A percentile compares a stretch with the other conserved stretches of the same genome.
Conservation (phyloP, 1,140 invertebrate species). For the Brachionus koreanus region DNA sequence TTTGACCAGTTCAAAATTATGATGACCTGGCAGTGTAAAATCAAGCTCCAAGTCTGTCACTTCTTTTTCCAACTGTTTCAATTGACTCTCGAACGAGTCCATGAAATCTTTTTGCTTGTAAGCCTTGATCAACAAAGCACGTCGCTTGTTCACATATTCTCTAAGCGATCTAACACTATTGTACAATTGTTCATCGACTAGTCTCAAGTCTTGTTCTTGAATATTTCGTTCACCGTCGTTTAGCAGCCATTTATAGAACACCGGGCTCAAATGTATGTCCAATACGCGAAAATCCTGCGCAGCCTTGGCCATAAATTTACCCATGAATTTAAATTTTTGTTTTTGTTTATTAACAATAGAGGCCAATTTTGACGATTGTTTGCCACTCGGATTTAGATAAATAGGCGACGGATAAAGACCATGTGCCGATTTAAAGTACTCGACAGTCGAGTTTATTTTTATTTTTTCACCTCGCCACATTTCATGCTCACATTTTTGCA, state of each 20-base stretch:
- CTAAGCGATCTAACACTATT: constrained; percentile 49
- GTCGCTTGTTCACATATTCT: neutral
- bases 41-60: constrained; percentile 86
- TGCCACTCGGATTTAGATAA: constrained; percentile 49
- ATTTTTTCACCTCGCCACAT: constrained; percentile 71
- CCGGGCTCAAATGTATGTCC: constrained; percentile 86
- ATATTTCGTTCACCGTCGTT: constrained; percentile 77
- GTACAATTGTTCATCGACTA: constrained; percentile 81
- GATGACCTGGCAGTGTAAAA: constrained; percentile 88
- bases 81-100: neutral
- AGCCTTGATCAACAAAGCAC: neutral
- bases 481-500: constrained; percentile 85
- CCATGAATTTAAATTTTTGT: constrained; percentile 89
- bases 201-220: constrained; percentile 71
- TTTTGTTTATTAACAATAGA: constrained; percentile 81
- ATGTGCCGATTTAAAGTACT: constrained; percentile 72
- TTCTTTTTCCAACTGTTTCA: constrained; percentile 48
- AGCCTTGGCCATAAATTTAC: constrained; percentile 98
- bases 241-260: constrained; percentile 93
- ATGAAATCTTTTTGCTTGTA: neutral
- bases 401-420: constrained; percentile 83
- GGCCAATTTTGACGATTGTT: constrained; percentile 70
- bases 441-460: constrained; percentile 51
- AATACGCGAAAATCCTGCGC: constrained; percentile 98
- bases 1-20: constrained; percentile 84